Base-by-base conservation (phyloP, 2,113 vertebrate species). In the Corvus moneduloides region DNA sequence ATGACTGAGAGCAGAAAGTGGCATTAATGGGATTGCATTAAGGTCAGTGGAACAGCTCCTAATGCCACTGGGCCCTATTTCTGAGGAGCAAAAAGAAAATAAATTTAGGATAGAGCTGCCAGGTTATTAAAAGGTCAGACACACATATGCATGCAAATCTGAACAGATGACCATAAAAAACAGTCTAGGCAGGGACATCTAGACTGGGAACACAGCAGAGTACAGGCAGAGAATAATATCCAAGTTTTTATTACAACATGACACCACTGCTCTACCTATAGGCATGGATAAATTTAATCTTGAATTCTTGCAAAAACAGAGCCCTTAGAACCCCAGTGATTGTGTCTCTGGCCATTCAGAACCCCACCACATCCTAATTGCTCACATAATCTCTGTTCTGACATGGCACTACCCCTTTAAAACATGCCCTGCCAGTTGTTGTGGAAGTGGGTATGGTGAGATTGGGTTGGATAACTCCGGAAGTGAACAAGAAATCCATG, bases 331-430 rank as follows among this genome's bases (percentile, higher is more conserved):
- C 7, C 6, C 10, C 52, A 61, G 1, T 2, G 52, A 22, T 16
- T 19, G 58, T 61, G 27, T 13, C 46, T 37, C 5, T 5, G 48
- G 46, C 44, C 56, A 9, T 5, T 30, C 12, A 7, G 23, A 48
- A 11, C 3, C 66, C 51, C 52, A 75, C 3, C 56, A 64, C 0
- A 0, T 7, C 30, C 37, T 3, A 22, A 49, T 1, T 28, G 14
- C 17, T 51, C 69, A 4, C 30, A 33, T 0, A 4, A 39, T 2
- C 56, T 24, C 55, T 23, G 58, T 8, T 43, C 37, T 58, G 27
- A 22, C 49, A 17, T 0, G 7, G 27, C 10, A 43, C 16, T 15
- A 2, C 9, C 39, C 33, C 22, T 41, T 37, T 13, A 2, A 7
- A 74, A 30, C 3, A 6, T 0, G 1, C 52, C 27, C 67, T 35